Evolutionary conservation across 2,113 vertebrate genomes (phyloP).

Genomic region (Datnioides undecimradiatus): DNA sequence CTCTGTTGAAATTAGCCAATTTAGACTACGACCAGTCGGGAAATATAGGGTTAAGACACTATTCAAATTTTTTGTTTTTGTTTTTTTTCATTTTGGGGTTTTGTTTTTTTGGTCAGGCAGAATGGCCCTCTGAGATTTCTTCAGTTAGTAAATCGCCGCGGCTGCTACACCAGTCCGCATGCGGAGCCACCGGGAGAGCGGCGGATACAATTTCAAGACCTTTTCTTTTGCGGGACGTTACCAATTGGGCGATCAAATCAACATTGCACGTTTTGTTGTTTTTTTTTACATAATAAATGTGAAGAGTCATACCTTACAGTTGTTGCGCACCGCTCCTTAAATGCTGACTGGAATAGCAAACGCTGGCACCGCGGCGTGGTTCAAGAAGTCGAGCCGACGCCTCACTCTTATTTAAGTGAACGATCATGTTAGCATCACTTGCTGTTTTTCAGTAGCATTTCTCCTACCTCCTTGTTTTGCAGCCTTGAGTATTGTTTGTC

Average conservation of each 20-base stretch:
- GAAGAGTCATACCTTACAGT: neutral
- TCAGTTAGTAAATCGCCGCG: conserved; percentile 42
- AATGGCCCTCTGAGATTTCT: conserved; percentile 45
- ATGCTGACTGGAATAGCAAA: conserved; percentile 57
- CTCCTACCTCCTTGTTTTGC: conserved; percentile 87
- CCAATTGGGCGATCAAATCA: neutral
- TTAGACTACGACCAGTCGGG: conserved; percentile 56
- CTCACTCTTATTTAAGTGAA: conserved; percentile 57
- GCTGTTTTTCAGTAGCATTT: conserved; percentile 85
- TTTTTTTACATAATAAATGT: conserved; percentile 9
- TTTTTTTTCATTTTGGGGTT: neutral
- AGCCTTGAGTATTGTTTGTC: conserved; percentile 80
- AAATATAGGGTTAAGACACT: conserved; percentile 52
- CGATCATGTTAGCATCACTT: conserved; percentile 69
- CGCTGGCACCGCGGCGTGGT: conserved; percentile 48
- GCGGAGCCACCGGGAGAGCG: conserved; percentile 8
- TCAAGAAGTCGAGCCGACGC: conserved; percentile 51
- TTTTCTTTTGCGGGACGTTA: neutral
- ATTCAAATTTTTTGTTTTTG: conserved; percentile 8
- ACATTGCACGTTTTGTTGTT: neutral
- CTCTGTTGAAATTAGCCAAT: conserved; percentile 72
- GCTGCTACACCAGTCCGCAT: conserved; percentile 60
- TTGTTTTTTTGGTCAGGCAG: conserved; percentile 20
- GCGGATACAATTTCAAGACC: neutral
- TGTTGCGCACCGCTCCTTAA: conserved; percentile 27